Conservation (phyloP, 2,888 invertebrate genomes). For the Dynastes hyllus region DNA sequence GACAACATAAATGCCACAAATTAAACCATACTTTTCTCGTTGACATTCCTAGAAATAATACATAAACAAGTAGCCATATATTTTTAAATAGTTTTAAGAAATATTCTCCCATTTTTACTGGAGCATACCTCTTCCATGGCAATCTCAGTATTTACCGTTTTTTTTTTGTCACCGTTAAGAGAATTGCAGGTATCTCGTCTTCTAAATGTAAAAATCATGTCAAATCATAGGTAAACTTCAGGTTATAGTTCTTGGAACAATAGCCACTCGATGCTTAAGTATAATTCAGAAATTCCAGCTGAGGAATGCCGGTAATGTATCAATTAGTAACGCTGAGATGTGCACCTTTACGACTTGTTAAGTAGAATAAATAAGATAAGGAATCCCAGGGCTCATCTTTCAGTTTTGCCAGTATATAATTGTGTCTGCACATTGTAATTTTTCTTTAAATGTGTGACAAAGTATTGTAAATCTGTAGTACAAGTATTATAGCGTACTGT, state of each 20-base stretch:
- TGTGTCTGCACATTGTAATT: too few species aligned
- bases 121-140: background rate
- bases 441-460: too few species aligned
- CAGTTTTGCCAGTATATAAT: too few species aligned
- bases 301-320: constrained; percentile 13
- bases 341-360: background rate
- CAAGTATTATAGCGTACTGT: too few species aligned
- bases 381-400: too few species aligned
- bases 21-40: too few species aligned
- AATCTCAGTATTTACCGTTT: constrained; percentile 8
- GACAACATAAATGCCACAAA: too few species aligned
- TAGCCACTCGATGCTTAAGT: constrained; percentile 12
- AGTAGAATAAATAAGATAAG: background rate
- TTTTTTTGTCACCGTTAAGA: constrained; percentile 21
- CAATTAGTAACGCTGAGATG: constrained; percentile 19
- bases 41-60: background rate
- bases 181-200: constrained; percentile 26
- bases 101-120: background rate
- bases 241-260: constrained; percentile 30
- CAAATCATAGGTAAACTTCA: constrained; percentile 21
- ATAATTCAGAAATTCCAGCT: constrained; percentile 13
- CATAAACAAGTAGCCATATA: background rate
- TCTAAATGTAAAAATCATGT: constrained; percentile 39
- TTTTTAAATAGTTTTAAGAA: background rate
- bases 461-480: too few species aligned